Conservation (phyloP, 2,113 vertebrate species). For the Taurulus bubalis region DNA sequence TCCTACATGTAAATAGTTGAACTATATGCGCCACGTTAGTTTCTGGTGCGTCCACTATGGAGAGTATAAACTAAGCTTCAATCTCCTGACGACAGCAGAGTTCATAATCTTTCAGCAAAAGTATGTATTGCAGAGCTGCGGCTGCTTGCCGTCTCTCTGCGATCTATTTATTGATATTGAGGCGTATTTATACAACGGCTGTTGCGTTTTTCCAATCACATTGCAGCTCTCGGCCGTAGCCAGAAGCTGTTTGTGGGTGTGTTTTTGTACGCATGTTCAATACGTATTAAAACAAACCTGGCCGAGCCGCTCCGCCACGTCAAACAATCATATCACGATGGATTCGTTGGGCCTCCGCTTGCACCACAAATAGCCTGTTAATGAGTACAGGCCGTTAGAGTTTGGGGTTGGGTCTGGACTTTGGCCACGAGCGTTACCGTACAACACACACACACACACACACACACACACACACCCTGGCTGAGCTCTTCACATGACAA, state of each 20-base stretch:
- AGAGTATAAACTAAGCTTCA: not conserved
- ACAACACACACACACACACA: constrained; percentile 7
- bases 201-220: not conserved
- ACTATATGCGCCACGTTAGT: too few species aligned
- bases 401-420: constrained; percentile 44
- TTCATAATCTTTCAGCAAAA: not conserved
- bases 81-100: not conserved
- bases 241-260: not conserved
- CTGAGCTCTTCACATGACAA: constrained; percentile 7
- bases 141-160: not conserved
- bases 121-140: not conserved
- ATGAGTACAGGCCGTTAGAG: constrained; percentile 50
- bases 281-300: not conserved
- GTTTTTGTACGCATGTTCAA: too few species aligned
- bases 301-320: not conserved
- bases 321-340: not conserved
- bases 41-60: too few species aligned
- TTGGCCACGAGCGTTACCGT: constrained; percentile 43
- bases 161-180: too few species aligned
- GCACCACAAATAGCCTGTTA: constrained; percentile 50
- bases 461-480: not conserved
- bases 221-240: not conserved
- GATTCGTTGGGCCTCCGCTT: not conserved
- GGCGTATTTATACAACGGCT: not conserved
- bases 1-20: too few species aligned